phyloP scores from a whole-genome alignment of 2,113 vertebrate genomes.

The Mustelus asterias region DNA sequence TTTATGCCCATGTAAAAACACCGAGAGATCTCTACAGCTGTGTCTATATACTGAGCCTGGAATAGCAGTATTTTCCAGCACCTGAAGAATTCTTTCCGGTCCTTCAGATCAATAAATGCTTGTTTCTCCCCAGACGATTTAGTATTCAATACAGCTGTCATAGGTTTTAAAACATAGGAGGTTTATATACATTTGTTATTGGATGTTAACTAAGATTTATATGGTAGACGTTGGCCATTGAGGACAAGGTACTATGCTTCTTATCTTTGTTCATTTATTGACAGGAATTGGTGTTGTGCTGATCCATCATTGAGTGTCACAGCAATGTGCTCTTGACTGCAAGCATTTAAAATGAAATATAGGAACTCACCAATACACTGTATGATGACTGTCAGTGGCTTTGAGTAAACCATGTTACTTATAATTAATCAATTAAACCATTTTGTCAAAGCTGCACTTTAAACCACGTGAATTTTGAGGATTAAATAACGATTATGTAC shows the following conservation, averaged over 20 bases:
- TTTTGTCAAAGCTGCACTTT: background rate
- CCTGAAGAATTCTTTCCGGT: conserved; percentile 51
- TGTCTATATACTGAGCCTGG: conserved; percentile 53
- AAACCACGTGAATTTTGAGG: background rate
- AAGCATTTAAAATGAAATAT: conserved; percentile 30
- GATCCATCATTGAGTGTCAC: conserved; percentile 47
- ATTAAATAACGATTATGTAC: background rate
- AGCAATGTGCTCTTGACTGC: background rate
- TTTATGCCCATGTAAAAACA: conserved; percentile 31
- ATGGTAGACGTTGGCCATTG: conserved; percentile 52
- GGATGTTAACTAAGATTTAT: conserved; percentile 65
- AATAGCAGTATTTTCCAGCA: conserved; percentile 60
- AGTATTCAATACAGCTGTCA: conserved; percentile 64
- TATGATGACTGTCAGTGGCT: conserved; percentile 26
- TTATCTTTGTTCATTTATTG: conserved; percentile 55
- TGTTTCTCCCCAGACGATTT: conserved; percentile 61
- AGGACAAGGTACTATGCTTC: conserved; percentile 57
- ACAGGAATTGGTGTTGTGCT: conserved; percentile 50
- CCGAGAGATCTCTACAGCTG: conserved; percentile 38
- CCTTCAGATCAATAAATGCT: conserved; percentile 65
- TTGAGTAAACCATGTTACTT: background rate
- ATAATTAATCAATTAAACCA: conserved; percentile 31
- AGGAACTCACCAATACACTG: conserved; percentile 29
- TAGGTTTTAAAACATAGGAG: conserved; percentile 59
- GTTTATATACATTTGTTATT: conserved; percentile 65